Conservation (phyloP, 2,888 invertebrate genomes). For the Agonopterix subpropinquella region DNA sequence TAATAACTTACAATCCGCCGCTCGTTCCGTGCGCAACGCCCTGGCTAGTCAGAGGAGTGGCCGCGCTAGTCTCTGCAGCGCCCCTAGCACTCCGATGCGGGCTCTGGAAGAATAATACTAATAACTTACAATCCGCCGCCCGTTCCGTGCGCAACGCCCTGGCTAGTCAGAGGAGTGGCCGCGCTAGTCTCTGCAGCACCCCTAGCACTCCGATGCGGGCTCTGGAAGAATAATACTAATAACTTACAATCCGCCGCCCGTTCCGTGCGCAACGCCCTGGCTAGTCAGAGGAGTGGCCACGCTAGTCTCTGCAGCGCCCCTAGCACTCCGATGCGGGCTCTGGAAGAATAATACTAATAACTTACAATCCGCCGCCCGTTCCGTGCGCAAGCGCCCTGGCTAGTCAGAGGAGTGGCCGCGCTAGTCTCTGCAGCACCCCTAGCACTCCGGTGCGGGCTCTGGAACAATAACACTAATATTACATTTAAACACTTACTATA, state of each 20-base stretch:
- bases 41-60: constrained; percentile 72
- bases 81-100: constrained; percentile 65
- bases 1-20: constrained; percentile 63
- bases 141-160: constrained; percentile 63
- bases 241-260: constrained; percentile 52
- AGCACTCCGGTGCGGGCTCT: too few species aligned
- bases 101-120: constrained; percentile 44
- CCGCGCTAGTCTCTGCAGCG: constrained; percentile 51
- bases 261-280: constrained; percentile 60
- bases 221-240: constrained; percentile 39
- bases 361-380: constrained; percentile 44
- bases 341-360: constrained; percentile 34
- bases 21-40: constrained; percentile 56
- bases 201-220: constrained; percentile 65
- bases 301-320: constrained; percentile 56
- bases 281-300: constrained; percentile 70
- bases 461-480: too few species aligned
- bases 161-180: constrained; percentile 71
- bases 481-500: too few species aligned
- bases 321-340: constrained; percentile 63
- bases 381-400: constrained; percentile 27
- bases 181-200: constrained; percentile 52
- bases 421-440: too few species aligned
- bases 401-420: too few species aligned
- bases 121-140: constrained; percentile 29